These are phyloP conservation scores for Toxotes chatareus DNA, from an alignment of 2,113 vertebrate species.

Conservation along the genomic window DNA sequence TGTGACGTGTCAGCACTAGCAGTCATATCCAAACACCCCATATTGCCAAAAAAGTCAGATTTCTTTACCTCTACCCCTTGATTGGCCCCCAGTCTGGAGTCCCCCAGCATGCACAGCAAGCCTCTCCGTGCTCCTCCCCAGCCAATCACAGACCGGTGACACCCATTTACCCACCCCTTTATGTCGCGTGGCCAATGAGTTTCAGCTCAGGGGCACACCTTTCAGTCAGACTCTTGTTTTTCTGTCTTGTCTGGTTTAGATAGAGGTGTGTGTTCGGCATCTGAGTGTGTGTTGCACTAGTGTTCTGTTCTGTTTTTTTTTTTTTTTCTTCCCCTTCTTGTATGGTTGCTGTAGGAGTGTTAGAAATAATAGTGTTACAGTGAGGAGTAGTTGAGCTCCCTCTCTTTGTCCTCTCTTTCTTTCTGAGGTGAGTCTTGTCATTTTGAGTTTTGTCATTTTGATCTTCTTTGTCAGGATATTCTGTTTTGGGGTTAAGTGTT, in stretches of 20 bases:
- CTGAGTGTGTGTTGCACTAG: conserved; percentile 42
- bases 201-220: conserved; percentile 78
- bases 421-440: conserved; percentile 77
- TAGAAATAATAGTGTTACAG: conserved; percentile 34
- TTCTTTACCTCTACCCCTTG: conserved; percentile 62
- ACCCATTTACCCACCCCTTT: conserved; percentile 69
- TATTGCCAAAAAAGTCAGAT: conserved; percentile 60
- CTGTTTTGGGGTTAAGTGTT: conserved; percentile 10
- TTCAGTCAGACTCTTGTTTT: conserved; percentile 76
- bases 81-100: conserved; percentile 73
- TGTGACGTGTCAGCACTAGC: conserved; percentile 68
- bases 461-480: conserved; percentile 20
- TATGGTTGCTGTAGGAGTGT: conserved; percentile 21
- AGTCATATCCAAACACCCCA: conserved; percentile 57
- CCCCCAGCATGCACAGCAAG: conserved; percentile 61
- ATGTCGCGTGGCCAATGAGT: conserved; percentile 75
- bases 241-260: conserved; percentile 69
- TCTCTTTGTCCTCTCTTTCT: conserved; percentile 57
- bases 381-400: conserved; percentile 43
- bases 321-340: neutral
- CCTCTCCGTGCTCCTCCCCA: conserved; percentile 55
- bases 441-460: conserved; percentile 66
- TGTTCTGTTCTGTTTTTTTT: conserved; percentile 26
- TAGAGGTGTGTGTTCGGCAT: conserved; percentile 72
- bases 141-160: conserved; percentile 73